Base-by-base conservation (phyloP, 2,113 vertebrate species). In the Butorides virescens region DNA sequence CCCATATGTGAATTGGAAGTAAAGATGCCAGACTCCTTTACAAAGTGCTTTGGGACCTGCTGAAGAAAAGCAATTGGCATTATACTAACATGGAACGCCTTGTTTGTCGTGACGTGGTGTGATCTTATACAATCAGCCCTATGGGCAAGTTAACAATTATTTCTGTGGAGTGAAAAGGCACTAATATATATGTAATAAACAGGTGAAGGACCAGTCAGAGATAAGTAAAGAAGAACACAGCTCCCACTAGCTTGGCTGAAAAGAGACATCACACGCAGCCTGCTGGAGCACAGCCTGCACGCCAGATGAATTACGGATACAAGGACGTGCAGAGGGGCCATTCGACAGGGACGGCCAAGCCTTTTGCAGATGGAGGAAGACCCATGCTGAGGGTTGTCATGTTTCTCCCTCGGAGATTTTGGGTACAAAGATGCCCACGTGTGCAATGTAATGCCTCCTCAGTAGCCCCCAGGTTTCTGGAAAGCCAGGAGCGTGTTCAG, bases 281-380 rank as follows among this genome's bases (percentile, higher is more conserved):
- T 34, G 39, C 27, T 65, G 79, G 86, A 94, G 59, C 50, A 16
- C 20, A 79, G 72, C 49, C 76, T 36, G 27, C 11, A 70, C 42
- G 19, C 36, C 75, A 65, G 71, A 49, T 19, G 62, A 65, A 27
- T 61, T 36, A 23, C 0, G 0, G 47, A 17, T 22, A 29, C 5
- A 3, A 47, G 20, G 32, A 55, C 0, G 0, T 79, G 52, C 44
- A 59, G 63, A 61, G 13, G 9, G 14, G 23, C 50, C 63, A 44
- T 86, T 49, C 80, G 27, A 27, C 10, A 50, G 21, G 46, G 58
- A 55, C 2, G 2, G 49, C 46, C 53, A 68, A 86, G 32, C 29
- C 79, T 15, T 65, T 9, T 37, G 39, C 49, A 68, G 58, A n/a
- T 26, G 52, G 61, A 83, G 16, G 7, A 58, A 92, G n/a, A 80